Conservation (phyloP, 2,888 invertebrate genomes). For the Megaustenia siamemsis region DNA sequence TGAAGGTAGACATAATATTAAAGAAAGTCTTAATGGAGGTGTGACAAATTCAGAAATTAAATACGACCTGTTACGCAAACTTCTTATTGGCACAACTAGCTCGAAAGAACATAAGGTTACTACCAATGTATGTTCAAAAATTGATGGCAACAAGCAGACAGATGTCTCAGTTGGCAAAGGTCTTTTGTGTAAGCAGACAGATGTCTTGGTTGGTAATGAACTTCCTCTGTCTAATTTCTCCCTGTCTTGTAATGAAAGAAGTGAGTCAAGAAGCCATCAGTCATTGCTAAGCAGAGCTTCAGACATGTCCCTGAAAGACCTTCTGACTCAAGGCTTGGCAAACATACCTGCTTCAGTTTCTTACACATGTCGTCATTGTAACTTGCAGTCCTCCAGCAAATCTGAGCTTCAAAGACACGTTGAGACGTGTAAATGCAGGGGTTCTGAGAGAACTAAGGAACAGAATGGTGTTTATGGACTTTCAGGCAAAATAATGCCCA, state of each 20-base stretch:
- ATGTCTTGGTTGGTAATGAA: not conserved
- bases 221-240: not conserved
- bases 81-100: conserved; percentile 7
- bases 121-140: not conserved
- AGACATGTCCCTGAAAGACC: conserved; percentile 41
- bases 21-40: not conserved
- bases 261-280: not conserved
- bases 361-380: conserved; percentile 27
- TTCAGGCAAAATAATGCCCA: not conserved
- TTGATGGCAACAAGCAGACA: not conserved
- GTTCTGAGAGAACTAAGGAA: not conserved
- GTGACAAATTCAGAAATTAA: not conserved
- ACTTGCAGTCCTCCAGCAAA: conserved; percentile 19
- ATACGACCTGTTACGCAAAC: conserved; percentile 26
- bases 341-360: not conserved
- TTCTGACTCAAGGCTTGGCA: conserved; percentile 24
- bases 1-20: not conserved
- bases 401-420: conserved; percentile 26
- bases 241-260: not conserved
- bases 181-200: not conserved
- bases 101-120: not conserved
- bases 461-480: not conserved
- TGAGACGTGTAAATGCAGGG: not conserved
- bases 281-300: conserved; percentile 13
- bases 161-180: too few relatives aligned